Base-by-base conservation (phyloP, 2,797 vertebrate species). In the Lutjanus campechanus region DNA sequence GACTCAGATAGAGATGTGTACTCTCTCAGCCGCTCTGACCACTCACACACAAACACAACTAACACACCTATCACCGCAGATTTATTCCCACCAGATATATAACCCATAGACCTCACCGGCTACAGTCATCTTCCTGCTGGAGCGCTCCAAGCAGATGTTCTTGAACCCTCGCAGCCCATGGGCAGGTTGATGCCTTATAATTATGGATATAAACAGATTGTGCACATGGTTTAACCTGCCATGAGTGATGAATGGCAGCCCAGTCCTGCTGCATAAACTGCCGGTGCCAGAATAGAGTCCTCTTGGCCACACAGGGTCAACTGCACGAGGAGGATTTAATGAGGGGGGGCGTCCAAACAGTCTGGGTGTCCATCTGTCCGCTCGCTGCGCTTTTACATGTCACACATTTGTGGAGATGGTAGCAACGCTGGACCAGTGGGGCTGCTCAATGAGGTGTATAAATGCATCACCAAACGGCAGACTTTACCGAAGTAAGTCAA, bases 181-280 rank as follows among this genome's bases (percentile, higher is more conserved):
- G 77, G 77, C 82, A 70, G 69, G 60, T 88, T 87, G 88, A 90
- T 79, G 84, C 80, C 79, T 77, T 88, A 92, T 92, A 94, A 95
- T 95, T 95, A 93, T 86, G 85, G 85, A 87, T 89, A 90, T 91
- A 93, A 93, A 94, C 92, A 94, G 92, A 93, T 94, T 92, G 91
- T 78, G 88, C 89, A 86, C 87, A 89, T 86, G 88, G 89, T 91
- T 93, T 87, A 90, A 94, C 82, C 90, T 93, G 92, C 89, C 91
- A 87, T 11, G 68, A 76, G 85, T 94, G 94, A 95, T 95, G 88
- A 93, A 95, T 93, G 83, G 85, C 74, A 60, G 82, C 76, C 79
- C 82, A 51, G 77, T 74, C 79, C 71, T 53, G 81, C 85, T 74
- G 73, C 77, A 88, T 85, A 88, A 89, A 92, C 84, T 68, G 70